Evolutionary conservation across 2,888 invertebrate genomes (phyloP), one percentile per base, ranked within the genome.

Genomic region (Meganola albula): DNA sequence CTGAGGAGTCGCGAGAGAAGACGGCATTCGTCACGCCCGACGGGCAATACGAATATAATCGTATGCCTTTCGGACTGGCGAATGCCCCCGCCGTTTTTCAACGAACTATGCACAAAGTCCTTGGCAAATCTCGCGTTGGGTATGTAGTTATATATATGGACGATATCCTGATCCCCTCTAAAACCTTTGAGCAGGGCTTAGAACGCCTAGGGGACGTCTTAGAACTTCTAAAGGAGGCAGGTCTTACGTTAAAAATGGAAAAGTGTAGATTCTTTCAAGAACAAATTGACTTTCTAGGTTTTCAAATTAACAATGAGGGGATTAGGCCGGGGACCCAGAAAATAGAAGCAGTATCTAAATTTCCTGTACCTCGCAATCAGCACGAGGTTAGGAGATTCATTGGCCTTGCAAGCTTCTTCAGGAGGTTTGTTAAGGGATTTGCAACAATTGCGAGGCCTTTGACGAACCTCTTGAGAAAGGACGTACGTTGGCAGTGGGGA

Each of bases 311-410:
- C 7, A 31, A 26, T 5, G 24, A 31, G 2, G 11, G 20, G 7
- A 31, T 36, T 21, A 31, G 10, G 20, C 36, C 36, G 1, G 36
- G 36, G 7, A 20, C 21, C 3, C n/a, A 24, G 1, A 36, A 36
- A 16, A 31, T 31, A n/a, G 12, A 31, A 8, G 23, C n/a, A 11
- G 14, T 27, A 3, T 3, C 27, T 3, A 2, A 24, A 10, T 36
- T 27, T 12, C 20, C 23, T 24, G 10, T 1, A 33, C 31, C 31
- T 8, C 16, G 13, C 6, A 38, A 38, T 18, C 24, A 27, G 1
- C 34, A 38, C 16, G 22, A 38, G 8, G 12, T 31, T 2, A n/a
- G 34, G 2, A 29, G 27, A 18, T 37, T 37, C 12, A 18, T 37
- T 2, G 37, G 37, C 1, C 16, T 42, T 7, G 14, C 25, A 1